Evolutionary conservation across 2,888 invertebrate species (phyloP), one percentile per base, ranked within the genome.

Genomic region (Rhodophaea formosa): DNA sequence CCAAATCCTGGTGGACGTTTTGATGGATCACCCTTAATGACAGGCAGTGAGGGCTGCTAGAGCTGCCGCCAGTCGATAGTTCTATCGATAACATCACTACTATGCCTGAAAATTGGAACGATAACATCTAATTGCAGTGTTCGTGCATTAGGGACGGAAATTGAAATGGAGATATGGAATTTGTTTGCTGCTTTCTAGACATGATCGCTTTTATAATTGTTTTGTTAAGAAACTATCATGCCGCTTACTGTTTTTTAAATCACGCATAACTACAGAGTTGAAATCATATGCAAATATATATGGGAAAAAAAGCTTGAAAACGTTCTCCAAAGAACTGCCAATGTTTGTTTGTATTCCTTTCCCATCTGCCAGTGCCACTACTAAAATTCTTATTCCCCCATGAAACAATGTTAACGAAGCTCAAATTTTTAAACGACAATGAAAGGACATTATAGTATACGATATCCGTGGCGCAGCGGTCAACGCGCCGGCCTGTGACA

Each of bases 21-120:
- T 91, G 90, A 91, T 91, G 90, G 90, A 91, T 91, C 90, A 90
- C 90, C 91, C 90, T 87, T 90, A 91, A 91, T 90, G 91, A 90
- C 91, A 88, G 86, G 86, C 82, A 82, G 82, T 78, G 85, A 82
- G 86, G 88, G 87, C 82, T 78, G 82, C 70, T 77, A 86, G 82
- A 66, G 80, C 64, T 70, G 80, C 60, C 57, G 54, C 43, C 58
- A 59, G 62, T 76, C 76, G 75, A 74, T 72, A 67, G 56, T 67
- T 62, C 53, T 65, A 64, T 69, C 71, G 75, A 74, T 74, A 67
- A 66, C 64, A 64, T 63, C 73, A 74, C 75, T 77, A 75, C 76
- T 72, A 72, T 63, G 69, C 63, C 63, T 67, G 69, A 69, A 76
- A 80, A 79, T 78, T 78, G 74, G 65, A 64, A 68, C 59, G 80